Evolutionary conservation across 1,140 invertebrate species (phyloP).

Genomic region (Papilio polytes): DNA sequence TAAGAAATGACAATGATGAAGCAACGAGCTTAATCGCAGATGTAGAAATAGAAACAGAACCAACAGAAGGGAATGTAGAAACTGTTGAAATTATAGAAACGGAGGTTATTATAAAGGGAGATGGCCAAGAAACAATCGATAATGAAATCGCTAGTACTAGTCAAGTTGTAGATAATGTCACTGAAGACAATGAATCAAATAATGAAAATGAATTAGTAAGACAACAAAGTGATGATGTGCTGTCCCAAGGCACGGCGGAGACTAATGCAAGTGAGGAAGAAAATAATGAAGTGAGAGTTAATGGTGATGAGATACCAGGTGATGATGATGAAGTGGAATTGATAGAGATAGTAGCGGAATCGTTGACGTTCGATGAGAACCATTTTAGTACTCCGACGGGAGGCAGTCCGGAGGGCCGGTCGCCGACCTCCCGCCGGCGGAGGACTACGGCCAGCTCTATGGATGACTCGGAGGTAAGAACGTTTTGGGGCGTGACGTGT

Average conservation of each 20-base stretch:
- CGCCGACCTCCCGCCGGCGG: conserved; percentile 50
- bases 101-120: conserved; percentile 45
- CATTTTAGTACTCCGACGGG: conserved; percentile 78
- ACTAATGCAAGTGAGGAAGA: conserved; percentile 24
- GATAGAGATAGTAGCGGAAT: conserved; percentile 49
- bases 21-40: conserved; percentile 58
- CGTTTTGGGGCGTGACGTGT: conserved; percentile 56
- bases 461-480: conserved; percentile 78
- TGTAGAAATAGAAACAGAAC: conserved; percentile 49
- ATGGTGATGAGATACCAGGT: conserved; percentile 15
- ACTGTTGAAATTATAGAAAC: conserved; percentile 48
- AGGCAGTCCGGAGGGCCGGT: conserved; percentile 60
- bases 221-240: conserved; percentile 46
- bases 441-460: conserved; percentile 64
- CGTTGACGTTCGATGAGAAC: conserved; percentile 78
- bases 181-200: neutral
- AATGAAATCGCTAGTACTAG: conserved; percentile 59
- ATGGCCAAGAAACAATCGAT: conserved; percentile 55
- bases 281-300: conserved; percentile 32
- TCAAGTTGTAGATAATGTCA: conserved; percentile 52
- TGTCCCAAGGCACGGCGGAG: conserved; percentile 24
- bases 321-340: conserved; percentile 41
- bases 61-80: neutral
- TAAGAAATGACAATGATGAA: conserved; percentile 73
- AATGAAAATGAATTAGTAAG: conserved; percentile 36